A percentile compares a stretch with the other conserved stretches of the same genome.
phyloP scores from a whole-genome alignment of 2,797 vertebrate species.

The Enteromius viviparus region DNA sequence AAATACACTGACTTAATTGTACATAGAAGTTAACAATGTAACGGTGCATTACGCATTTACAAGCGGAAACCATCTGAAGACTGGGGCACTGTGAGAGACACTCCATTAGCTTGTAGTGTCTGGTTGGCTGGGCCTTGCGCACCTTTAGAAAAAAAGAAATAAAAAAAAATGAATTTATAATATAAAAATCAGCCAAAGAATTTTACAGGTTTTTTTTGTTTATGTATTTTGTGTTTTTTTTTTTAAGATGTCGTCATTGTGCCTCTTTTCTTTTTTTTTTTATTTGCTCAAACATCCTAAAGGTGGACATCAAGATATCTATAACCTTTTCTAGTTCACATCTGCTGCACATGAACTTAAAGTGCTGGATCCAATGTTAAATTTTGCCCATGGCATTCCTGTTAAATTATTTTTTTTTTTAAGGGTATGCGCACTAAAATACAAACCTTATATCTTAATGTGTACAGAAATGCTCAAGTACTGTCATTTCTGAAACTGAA shows the following conservation, averaged over 20 bases:
- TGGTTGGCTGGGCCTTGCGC: slow-evolving; percentile 89
- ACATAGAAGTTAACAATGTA: slow-evolving; percentile 2
- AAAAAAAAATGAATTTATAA: neutral
- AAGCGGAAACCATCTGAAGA: slow-evolving; percentile 88
- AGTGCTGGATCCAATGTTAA: neutral
- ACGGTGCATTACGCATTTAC: slow-evolving; percentile 28
- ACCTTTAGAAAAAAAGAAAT: slow-evolving; percentile 70
- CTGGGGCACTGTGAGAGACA: slow-evolving; percentile 82
- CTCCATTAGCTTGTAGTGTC: slow-evolving; percentile 83
- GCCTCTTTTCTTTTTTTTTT: neutral
- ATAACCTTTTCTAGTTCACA: neutral
- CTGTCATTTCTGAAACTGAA: neutral
- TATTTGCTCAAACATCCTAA: neutral
- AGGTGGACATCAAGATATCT: neutral
- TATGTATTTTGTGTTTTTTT: slow-evolving; percentile 28
- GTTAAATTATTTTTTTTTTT: neutral
- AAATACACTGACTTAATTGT: slow-evolving; percentile 27
- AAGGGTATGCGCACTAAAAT: neutral
- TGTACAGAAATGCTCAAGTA: neutral
- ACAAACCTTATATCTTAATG: neutral
- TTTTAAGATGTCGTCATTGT: neutral
- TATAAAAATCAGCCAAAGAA: no score
- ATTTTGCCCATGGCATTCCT: neutral
- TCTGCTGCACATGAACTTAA: neutral
- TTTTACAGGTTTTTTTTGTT: neutral